These are phyloP conservation scores for Hemibagrus wyckioides DNA, from an alignment of 2,113 vertebrate genomes.

Conservation along the genomic window DNA sequence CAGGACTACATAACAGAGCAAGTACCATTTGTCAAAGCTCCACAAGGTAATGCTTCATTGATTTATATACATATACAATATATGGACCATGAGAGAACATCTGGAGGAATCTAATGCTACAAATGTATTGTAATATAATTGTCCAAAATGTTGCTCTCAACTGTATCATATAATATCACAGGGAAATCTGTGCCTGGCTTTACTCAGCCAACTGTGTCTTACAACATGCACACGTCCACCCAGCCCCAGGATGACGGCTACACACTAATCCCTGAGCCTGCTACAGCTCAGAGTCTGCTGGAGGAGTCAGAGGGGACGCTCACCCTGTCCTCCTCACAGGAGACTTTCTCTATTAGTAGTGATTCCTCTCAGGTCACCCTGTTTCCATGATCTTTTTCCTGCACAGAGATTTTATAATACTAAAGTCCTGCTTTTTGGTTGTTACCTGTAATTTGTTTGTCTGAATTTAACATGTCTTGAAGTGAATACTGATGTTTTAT, in stretches of 20 bases:
- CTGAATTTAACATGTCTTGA: background rate
- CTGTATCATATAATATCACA: slow-evolving; percentile 50
- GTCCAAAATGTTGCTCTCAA: background rate
- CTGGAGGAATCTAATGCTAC: background rate
- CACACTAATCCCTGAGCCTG: slow-evolving; percentile 26
- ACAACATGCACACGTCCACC: slow-evolving; percentile 56
- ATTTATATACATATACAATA: background rate
- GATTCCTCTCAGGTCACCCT: slow-evolving; percentile 57
- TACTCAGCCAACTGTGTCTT: slow-evolving; percentile 67
- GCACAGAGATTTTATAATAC: background rate
- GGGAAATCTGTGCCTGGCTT: slow-evolving; percentile 63
- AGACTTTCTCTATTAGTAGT: slow-evolving; percentile 44
- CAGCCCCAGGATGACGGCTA: slow-evolving; percentile 53
- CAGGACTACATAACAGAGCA: slow-evolving; percentile 78
- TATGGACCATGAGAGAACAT: background rate
- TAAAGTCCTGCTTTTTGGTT: background rate
- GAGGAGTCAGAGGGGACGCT: slow-evolving; percentile 60
- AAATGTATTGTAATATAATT: background rate
- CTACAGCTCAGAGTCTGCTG: background rate
- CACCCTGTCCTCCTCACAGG: slow-evolving; percentile 45
- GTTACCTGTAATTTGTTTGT: background rate
- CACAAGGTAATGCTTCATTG: slow-evolving; percentile 72
- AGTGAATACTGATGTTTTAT: background rate
- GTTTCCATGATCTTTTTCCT: background rate
- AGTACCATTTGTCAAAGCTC: slow-evolving; percentile 64